These are phyloP conservation scores for Doris montereyensis DNA, from an alignment of 2,888 invertebrate species.

Conservation along the genomic window DNA sequence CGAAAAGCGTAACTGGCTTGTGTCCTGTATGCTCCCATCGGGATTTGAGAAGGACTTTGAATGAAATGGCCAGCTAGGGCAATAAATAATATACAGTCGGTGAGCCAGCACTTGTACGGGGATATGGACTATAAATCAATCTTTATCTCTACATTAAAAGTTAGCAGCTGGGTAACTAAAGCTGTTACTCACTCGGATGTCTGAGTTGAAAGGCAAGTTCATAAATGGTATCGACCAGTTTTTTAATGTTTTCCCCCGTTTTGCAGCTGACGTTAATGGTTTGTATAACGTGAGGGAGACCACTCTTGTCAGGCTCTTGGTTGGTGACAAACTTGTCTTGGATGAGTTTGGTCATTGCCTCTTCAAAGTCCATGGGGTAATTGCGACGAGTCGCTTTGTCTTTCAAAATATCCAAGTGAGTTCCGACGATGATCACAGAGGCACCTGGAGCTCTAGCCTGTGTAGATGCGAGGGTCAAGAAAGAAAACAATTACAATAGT, in stretches of 20 bases:
- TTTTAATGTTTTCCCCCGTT: conserved; percentile 89
- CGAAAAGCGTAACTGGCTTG: no score
- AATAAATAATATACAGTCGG: no score
- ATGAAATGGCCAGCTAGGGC: no score
- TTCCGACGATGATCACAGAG: conserved; percentile 95
- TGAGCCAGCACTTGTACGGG: no score
- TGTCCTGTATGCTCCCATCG: no score
- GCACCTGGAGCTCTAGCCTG: conserved; percentile 95
- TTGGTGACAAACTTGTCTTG: conserved; percentile 82
- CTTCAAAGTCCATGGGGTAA: conserved; percentile 85
- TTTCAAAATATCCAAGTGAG: conserved; percentile 87
- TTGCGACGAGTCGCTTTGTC: conserved; percentile 76
- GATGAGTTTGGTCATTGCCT: conserved; percentile 82
- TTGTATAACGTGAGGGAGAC: conserved; percentile 92
- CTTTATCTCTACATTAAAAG: no score
- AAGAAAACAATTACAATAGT: no score
- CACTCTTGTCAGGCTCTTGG: conserved; percentile 95
- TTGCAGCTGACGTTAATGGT: conserved; percentile 88
- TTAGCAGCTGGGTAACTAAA: no score
- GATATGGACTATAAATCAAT: no score
- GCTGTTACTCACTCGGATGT: conserved; percentile 88
- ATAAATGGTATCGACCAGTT: conserved; percentile 92
- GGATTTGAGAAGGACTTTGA: no score
- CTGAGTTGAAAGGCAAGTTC: conserved; percentile 92
- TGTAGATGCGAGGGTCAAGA: no score